Evolutionary conservation across 92 coral and sea anemone genomes (phyloP), one percentile per base, ranked within the genome.

Genomic region (Phenganax subtilis): DNA sequence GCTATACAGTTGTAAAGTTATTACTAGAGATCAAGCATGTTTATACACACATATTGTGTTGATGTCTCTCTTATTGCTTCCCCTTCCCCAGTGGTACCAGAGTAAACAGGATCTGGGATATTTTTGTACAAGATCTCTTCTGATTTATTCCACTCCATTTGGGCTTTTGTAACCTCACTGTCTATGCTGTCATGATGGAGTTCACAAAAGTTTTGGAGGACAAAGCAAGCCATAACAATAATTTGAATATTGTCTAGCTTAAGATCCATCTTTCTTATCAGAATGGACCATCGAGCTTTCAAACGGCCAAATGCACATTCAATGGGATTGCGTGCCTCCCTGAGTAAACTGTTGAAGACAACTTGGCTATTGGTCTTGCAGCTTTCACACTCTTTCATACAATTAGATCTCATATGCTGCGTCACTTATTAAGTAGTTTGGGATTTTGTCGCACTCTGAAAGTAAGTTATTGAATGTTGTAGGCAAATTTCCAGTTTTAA

Each of bases 331-430:
- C 47, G 47, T 37, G 47, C 47, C 47, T 37, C 47, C 47, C 47
- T 37, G 47, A 37, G 47, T 37, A 66, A 27, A 29, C 31, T 66
- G 76, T 87, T 87, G 55, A 84, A 87, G 61, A 84, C 20, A 51
- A 87, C 85, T 57, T 87, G 85, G 25, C 67, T 52, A 72, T 84
- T 84, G 14, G 60, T 84, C 65, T 82, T 51, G 37, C 87, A 84
- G 55, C 87, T 54, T 14, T 81, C 76, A 84, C 72, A 87, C 63
- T 80, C 88, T 65, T 87, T 87, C 90, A 87, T 84, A 75, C 89
- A 86, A 80, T 75, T 75, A 16, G 84, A 80, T 12, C 72, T 66
- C 6, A 29, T 72, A 72, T 14, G 77, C 77, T 8, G 59, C 57
- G 77, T 72, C 77, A 14, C 77, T 57, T 20, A 72, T 72, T 2